Evolutionary conservation across 2,888 invertebrate species (phyloP), one percentile per base, ranked within the genome.

Genomic region (Andrena trimmerana): DNA sequence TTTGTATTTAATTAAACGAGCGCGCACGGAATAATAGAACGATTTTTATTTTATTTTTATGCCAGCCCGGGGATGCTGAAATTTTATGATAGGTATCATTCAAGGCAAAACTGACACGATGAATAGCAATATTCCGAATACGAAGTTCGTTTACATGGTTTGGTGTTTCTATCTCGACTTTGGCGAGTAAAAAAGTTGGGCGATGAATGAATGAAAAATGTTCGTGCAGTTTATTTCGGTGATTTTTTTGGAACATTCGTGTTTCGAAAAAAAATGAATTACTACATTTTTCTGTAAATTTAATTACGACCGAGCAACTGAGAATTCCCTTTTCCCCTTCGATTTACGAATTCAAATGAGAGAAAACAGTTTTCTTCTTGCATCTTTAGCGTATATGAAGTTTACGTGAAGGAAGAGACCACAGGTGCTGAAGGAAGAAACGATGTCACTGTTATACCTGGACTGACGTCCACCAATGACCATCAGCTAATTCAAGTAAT

Each of bases 351-450:
- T 16, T 42, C 42, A 42, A 42, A 16, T 42, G 16, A 42, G 42
- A 16, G 42, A 42, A 16, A 42, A 42, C 16, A 7, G 20, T 8
- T 20, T 20, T 36, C 16, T 54, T 16, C 42, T 42, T 16, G 1
- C 2, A n/a, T 69, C 60, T 29, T 7, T 16, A 93, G 93, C 62
- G 91, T 93, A 65, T 93, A 93, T 80, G 93, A 93, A 86, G 93
- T 93, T 20, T 93, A 92, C 78, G 92, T 93, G 67, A 93, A 93
- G 78, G 93, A 92, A 59, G 93, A 92, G 63, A 84, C 67, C 36
- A 70, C 81, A 31, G 88, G 78, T 13, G 66, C 83, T 4, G 88
- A 90, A 29, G 84, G 83, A 27, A 85, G 84, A 63, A 85, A 81
- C 70, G 88, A 89, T 60, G 75, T 85, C 50, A 81, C 86, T 20